Evolutionary conservation across 2,888 invertebrate species (phyloP).

Genomic region (Erebia palarica): DNA sequence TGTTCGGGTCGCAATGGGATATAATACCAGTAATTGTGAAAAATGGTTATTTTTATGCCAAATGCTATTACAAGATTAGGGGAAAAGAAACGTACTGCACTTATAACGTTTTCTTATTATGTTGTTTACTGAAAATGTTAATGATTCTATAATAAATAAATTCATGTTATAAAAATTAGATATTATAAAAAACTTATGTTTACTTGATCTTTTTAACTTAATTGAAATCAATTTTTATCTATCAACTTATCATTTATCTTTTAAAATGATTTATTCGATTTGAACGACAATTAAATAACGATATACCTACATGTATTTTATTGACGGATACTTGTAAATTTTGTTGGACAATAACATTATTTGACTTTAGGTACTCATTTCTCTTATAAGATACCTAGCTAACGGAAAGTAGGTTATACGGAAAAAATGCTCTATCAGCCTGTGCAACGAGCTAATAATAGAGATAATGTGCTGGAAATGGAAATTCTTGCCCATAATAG

Average conservation of each 20-base stretch:
- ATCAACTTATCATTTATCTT: no score
- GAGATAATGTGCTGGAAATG: constrained; percentile 11
- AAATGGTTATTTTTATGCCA: not conserved
- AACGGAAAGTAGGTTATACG: constrained; percentile 8
- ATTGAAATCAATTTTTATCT: no score
- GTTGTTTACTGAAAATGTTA: no score
- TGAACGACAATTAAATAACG: no score
- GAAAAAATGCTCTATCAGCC: constrained; percentile 13
- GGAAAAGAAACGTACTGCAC: not conserved
- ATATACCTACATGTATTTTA: no score
- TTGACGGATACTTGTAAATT: no score
- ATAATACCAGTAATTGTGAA: not conserved
- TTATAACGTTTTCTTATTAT: not conserved
- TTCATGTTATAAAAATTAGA: no score
- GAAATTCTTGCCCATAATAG: constrained; percentile 17
- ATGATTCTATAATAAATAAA: no score
- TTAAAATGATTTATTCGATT: no score
- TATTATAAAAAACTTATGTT: no score
- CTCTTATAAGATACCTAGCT: not conserved
- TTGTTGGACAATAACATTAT: not conserved
- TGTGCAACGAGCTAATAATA: constrained; percentile 27
- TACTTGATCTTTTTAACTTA: no score
- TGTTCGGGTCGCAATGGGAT: not conserved
- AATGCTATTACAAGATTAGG: not conserved
- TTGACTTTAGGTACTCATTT: not conserved